These are phyloP conservation scores for Hyperoplus immaculatus DNA, from an alignment of 2,797 vertebrate genomes.

Conservation along the genomic window DNA sequence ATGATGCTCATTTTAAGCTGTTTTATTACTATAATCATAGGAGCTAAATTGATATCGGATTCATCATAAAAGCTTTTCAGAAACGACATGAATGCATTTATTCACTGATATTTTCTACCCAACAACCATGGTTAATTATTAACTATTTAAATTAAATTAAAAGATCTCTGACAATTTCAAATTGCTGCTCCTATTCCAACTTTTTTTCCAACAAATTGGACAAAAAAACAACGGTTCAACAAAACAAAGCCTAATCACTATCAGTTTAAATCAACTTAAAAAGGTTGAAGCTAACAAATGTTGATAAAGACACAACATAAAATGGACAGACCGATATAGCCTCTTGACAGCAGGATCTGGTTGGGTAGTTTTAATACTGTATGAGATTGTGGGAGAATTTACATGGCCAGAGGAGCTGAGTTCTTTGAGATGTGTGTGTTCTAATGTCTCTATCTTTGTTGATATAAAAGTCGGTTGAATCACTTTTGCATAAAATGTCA, in stretches of 20 bases:
- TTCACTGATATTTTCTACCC: neutral
- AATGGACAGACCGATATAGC: neutral
- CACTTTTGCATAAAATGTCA: neutral
- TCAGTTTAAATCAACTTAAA: neutral
- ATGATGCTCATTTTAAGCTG: neutral
- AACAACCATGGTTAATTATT: neutral
- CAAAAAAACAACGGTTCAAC: neutral
- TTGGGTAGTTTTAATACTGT: neutral
- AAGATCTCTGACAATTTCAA: neutral
- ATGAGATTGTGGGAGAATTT: neutral
- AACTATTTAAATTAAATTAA: neutral
- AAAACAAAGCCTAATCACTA: neutral
- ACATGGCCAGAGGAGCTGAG: too few relatives aligned
- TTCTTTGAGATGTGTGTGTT: neutral
- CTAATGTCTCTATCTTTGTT: neutral
- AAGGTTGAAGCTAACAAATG: neutral
- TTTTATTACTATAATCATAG: neutral
- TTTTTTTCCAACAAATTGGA: neutral
- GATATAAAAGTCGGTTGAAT: neutral
- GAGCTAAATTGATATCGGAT: neutral
- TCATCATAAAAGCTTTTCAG: neutral
- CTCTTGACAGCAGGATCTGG: neutral
- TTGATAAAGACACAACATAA: neutral
- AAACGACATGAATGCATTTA: neutral
- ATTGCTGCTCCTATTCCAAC: neutral